Percentiles rank a stretch among this genome's conserved stretches.
Conservation (phyloP, 2,888 invertebrate genomes). For the Hoplodrina ambigua region DNA sequence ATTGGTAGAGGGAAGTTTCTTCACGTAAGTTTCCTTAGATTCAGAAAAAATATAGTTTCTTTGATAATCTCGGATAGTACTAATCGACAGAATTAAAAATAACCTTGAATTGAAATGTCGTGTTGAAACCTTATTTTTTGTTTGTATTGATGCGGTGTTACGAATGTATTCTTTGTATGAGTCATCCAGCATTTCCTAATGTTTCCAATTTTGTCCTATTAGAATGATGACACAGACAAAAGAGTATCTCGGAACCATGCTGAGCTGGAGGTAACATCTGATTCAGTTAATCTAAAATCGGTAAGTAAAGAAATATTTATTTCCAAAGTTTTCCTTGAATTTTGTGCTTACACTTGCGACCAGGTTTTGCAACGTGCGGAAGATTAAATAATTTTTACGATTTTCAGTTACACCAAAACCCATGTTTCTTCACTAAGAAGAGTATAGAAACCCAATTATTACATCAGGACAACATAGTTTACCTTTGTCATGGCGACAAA, state of each 20-base stretch:
- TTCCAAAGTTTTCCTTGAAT: not conserved
- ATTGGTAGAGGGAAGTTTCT: slow-evolving; percentile 83
- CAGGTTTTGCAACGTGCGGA: not conserved
- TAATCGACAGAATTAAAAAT: not conserved
- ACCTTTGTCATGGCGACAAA: slow-evolving; percentile 85
- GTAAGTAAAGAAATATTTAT: slow-evolving; percentile 66
- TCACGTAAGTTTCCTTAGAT: slow-evolving; percentile 72
- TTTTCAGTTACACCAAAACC: slow-evolving; percentile 88
- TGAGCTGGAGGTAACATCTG: slow-evolving; percentile 78
- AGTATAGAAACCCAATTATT: slow-evolving; percentile 76
- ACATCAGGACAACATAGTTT: slow-evolving; percentile 71
- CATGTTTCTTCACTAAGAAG: slow-evolving; percentile 85
- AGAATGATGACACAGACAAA: slow-evolving; percentile 85
- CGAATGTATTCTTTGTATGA: slow-evolving; percentile 10
- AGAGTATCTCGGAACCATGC: slow-evolving; percentile 89
- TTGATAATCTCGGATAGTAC: not conserved
- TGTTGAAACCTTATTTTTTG: not conserved
- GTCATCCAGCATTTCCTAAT: slow-evolving; percentile 16
- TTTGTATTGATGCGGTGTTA: not conserved
- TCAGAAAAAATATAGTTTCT: not conserved
- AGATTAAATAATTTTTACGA: not conserved
- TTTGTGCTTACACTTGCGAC: too few species aligned
- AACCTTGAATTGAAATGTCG: not conserved
- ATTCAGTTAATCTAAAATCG: slow-evolving; percentile 82
- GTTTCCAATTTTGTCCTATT: slow-evolving; percentile 17